phyloP scores from a whole-genome alignment of 2,797 vertebrate species.

The Hyperoplus lanceolatus region DNA sequence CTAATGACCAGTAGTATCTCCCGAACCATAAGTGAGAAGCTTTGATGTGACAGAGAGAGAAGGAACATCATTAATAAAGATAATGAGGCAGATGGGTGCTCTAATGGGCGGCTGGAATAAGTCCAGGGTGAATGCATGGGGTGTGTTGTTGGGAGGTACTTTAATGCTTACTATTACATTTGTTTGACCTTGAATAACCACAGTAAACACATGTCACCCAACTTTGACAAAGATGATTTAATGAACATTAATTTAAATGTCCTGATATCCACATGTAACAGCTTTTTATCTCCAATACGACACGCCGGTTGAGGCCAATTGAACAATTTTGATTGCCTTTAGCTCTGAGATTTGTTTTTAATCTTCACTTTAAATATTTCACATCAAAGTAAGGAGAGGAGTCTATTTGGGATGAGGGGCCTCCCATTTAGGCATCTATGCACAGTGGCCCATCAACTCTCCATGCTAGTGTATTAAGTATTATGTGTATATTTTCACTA shows the following conservation, averaged over 20 bases:
- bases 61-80: conserved; percentile 83
- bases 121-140: conserved; percentile 57
- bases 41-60: conserved; percentile 75
- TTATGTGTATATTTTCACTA: background rate
- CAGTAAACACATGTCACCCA: conserved; percentile 55
- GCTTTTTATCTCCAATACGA: conserved; percentile 45
- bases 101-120: conserved; percentile 74
- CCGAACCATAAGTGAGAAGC: conserved; percentile 71
- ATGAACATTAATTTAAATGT: conserved; percentile 27
- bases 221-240: conserved; percentile 50
- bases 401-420: background rate
- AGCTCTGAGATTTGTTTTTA: conserved; percentile 17
- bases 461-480: background rate
- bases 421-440: background rate
- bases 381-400: conserved; percentile 5
- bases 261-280: conserved; percentile 26
- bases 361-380: background rate
- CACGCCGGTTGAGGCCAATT: conserved; percentile 39
- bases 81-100: conserved; percentile 78
- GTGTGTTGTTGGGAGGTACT: conserved; percentile 49
- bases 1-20: conserved; percentile 75
- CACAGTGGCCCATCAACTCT: background rate
- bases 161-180: conserved; percentile 58
- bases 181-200: conserved; percentile 66
- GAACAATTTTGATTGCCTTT: conserved; percentile 5